A percentile compares a stretch with the other conserved stretches of the same genome.
Evolutionary conservation across 1,140 invertebrate species (phyloP).

Genomic region (Drosophila mayri): DNA sequence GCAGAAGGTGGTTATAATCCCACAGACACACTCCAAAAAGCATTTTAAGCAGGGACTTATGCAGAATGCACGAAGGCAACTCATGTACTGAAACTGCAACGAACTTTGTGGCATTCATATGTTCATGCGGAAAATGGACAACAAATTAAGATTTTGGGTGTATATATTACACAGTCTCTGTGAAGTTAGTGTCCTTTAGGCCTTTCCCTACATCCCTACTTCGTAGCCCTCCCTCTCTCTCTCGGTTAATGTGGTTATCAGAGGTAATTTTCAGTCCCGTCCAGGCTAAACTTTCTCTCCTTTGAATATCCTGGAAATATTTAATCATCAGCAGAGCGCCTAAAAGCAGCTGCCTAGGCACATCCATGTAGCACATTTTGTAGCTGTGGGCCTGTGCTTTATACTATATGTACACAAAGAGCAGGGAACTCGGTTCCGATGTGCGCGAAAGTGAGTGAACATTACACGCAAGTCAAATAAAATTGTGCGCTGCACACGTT

Average conservation of each 20-base stretch:
- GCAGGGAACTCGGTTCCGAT: conserved; percentile 25
- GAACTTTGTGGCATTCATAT: conserved; percentile 21
- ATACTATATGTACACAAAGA: background rate
- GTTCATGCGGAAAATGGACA: conserved; percentile 11
- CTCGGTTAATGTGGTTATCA: conserved; percentile 4
- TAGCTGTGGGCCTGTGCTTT: conserved; percentile 15
- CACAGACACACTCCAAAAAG: conserved; percentile 49
- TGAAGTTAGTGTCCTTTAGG: background rate
- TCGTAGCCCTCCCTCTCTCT: background rate
- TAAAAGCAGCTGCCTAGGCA: conserved; percentile 54
- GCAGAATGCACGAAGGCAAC: conserved; percentile 53
- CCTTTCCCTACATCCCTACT: background rate
- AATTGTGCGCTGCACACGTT: conserved; percentile 56
- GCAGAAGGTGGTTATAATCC: conserved; percentile 47
- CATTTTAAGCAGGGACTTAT: conserved; percentile 58
- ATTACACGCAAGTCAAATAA: conserved; percentile 80
- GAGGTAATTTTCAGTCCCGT: background rate
- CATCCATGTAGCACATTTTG: conserved; percentile 33
- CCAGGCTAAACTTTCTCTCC: background rate
- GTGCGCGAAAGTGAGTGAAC: conserved; percentile 54
- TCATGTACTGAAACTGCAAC: conserved; percentile 9
- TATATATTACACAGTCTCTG: background rate
- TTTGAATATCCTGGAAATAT: conserved; percentile 48
- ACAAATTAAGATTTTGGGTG: conserved; percentile 24
- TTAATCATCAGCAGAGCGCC: conserved; percentile 37